Percentiles rank a stretch among this genome's conserved stretches.
Evolutionary conservation across 2,888 invertebrate species (phyloP).

Genomic region (Andrena flavipes): DNA sequence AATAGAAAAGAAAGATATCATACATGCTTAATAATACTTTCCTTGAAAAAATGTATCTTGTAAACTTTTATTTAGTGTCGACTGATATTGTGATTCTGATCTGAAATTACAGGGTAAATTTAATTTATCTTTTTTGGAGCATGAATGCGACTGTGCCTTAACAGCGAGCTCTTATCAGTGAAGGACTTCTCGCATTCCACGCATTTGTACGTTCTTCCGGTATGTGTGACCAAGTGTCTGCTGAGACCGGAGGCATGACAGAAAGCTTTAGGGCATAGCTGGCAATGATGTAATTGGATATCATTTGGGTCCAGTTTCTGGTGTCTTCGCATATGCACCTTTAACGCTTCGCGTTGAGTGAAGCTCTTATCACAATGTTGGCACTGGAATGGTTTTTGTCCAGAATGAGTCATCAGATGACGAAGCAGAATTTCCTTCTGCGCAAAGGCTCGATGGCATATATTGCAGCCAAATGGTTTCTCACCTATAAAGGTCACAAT

Average conservation of each 20-base stretch:
- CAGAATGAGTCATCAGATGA: constrained; percentile 84
- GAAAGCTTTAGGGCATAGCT: constrained; percentile 88
- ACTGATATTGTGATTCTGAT: constrained; percentile 16
- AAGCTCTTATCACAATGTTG: constrained; percentile 89
- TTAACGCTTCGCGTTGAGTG: constrained; percentile 90
- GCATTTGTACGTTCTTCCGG: constrained; percentile 88
- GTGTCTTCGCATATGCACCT: constrained; percentile 88
- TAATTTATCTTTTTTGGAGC: constrained; percentile 79
- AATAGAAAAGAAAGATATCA: constrained; percentile 34
- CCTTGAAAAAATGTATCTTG: constrained; percentile 22
- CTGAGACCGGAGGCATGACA: constrained; percentile 88
- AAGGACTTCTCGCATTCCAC: constrained; percentile 89
- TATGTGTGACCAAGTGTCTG: constrained; percentile 89
- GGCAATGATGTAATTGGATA: constrained; percentile 89
- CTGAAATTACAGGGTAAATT: constrained; percentile 3
- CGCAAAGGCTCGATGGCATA: constrained; percentile 89
- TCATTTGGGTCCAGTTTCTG: constrained; percentile 86
- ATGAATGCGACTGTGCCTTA: constrained; percentile 87
- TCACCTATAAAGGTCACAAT: constrained; percentile 75
- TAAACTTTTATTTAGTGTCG: constrained; percentile 19
- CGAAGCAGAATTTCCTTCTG: constrained; percentile 89
- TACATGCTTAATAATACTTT: constrained; percentile 25
- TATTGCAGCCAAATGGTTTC: constrained; percentile 84
- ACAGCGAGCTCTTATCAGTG: constrained; percentile 90
- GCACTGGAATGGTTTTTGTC: constrained; percentile 89